A percentile compares a stretch with the other conserved stretches of the same genome.
Evolutionary conservation across 1,140 invertebrate species (phyloP).

Genomic region (Choristoneura fumiferana): DNA sequence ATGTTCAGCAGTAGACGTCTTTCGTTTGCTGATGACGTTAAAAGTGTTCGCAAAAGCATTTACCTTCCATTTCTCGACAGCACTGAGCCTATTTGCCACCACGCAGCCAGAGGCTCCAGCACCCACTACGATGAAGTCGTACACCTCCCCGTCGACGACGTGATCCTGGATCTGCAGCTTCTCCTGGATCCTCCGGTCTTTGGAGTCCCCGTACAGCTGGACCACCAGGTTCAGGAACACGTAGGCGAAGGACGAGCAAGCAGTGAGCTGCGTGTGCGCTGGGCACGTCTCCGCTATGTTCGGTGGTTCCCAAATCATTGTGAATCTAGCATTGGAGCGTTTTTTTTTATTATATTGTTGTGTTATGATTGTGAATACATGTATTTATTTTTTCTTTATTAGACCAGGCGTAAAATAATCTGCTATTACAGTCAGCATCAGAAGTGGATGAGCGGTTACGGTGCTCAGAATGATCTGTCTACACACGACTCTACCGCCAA

Average conservation of each 20-base stretch:
- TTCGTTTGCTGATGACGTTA: too few species aligned
- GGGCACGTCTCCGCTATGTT: conserved; percentile 39
- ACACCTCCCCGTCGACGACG: conserved; percentile 23
- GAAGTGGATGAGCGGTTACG: too few species aligned
- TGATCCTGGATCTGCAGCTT: conserved; percentile 22
- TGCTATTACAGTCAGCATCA: too few species aligned
- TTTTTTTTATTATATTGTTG: too few species aligned
- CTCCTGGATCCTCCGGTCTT: conserved; percentile 22
- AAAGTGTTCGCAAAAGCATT: too few species aligned
- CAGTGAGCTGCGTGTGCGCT: conserved; percentile 26
- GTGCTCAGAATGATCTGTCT: too few species aligned
- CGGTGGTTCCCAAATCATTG: conserved; percentile 41
- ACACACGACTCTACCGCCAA: too few species aligned
- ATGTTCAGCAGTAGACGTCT: too few species aligned
- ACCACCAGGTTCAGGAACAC: conserved; percentile 39
- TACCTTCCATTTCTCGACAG: conserved; percentile 77
- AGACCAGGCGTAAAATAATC: too few species aligned
- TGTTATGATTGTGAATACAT: too few species aligned
- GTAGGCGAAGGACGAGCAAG: conserved; percentile 37
- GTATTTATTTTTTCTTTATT: too few species aligned
- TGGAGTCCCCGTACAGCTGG: conserved; percentile 33
- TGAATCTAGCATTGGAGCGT: too few species aligned
- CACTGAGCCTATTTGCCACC: conserved; percentile 81
- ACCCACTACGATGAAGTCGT: conserved; percentile 47
- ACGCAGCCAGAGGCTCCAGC: conserved; percentile 67